Conservation (phyloP, 2,113 vertebrate species). For the Sebastes schlegelii region DNA sequence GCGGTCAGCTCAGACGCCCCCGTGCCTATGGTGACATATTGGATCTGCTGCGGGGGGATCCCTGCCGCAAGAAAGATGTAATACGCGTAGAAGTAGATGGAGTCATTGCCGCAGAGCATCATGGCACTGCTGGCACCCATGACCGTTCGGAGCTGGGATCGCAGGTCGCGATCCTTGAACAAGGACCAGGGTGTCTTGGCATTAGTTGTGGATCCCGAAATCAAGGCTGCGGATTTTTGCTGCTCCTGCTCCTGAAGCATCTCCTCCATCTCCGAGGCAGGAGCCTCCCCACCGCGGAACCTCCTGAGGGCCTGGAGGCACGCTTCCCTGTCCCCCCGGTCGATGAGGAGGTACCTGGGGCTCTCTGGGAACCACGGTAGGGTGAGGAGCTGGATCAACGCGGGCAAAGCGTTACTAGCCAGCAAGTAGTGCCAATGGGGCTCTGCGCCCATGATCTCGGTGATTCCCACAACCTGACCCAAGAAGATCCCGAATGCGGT, state of each 20-base stretch:
- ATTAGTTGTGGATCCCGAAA: slow-evolving; percentile 46
- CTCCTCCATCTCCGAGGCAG: slow-evolving; percentile 87
- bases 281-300: slow-evolving; percentile 81
- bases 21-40: slow-evolving; percentile 87
- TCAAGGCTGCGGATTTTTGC: slow-evolving; percentile 55
- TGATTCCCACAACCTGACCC: slow-evolving; percentile 90
- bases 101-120: slow-evolving; percentile 93
- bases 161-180: slow-evolving; percentile 75
- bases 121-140: slow-evolving; percentile 88
- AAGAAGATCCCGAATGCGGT: slow-evolving; percentile 89
- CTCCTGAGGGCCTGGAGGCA: slow-evolving; percentile 85
- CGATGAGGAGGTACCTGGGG: slow-evolving; percentile 92
- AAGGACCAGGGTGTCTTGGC: slow-evolving; percentile 82
- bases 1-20: slow-evolving; percentile 89
- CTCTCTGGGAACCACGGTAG: slow-evolving; percentile 93
- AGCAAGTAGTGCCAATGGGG: slow-evolving; percentile 89
- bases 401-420: slow-evolving; percentile 88
- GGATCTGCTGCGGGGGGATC: slow-evolving; percentile 85
- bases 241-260: slow-evolving; percentile 85
- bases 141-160: slow-evolving; percentile 84
- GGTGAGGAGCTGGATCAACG: slow-evolving; percentile 86
- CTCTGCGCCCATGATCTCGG: slow-evolving; percentile 87
- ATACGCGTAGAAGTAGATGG: slow-evolving; percentile 90
- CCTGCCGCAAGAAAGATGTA: slow-evolving; percentile 89
- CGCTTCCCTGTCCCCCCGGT: slow-evolving; percentile 86